Base-by-base conservation (phyloP, 2,888 invertebrate genomes). In the Eretmocerus hayati region DNA sequence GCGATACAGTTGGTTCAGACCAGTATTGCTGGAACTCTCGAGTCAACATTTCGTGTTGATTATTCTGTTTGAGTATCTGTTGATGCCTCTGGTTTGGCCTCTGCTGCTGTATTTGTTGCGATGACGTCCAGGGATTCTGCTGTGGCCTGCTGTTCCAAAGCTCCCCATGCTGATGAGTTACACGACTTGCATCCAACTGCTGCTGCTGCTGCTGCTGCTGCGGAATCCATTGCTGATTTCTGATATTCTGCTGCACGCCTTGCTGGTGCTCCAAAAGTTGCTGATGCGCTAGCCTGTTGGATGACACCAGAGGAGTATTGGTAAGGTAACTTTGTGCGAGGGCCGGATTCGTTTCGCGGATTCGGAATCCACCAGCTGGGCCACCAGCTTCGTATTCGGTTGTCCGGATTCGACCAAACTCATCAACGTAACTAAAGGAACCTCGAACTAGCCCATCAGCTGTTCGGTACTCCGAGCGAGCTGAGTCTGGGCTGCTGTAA, bases 331-430 rank as follows among this genome's bases (percentile, higher is more conserved):
- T n/a, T n/a, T n/a, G n/a, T 2, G 64, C 63, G 15, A 59, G 58
- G 0, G 76, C 75, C 36, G 75, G 57, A 61, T 75, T 75, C 42
- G 75, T 72, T 31, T 74, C 74, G 8, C 68, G 63, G 6, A 75
- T 69, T 5, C 69, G 65, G 64, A 75, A 77, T n/a, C 75, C 59
- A 20, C 67, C 64, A n/a, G n/a, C n/a, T n/a, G n/a, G n/a, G n/a
- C n/a, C 18, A 48, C 74, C 75, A 2, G 74, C 70, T 3, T 69
- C 66, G 57, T 75, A 75, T 40, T 67, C 67, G 5, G 72, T 69
- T 26, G 64, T 72, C 56, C 75, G 74, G 37, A 75, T 62, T 8
- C 65, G 56, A 5, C 75, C 75, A 43, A 67, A 60, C 5, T 62
- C 66, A 53, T 75, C 75, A 21, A 75, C 58, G 60, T 74, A 75